Evolutionary conservation across 1,140 invertebrate genomes (phyloP).

Genomic region (Bombus picipes): DNA sequence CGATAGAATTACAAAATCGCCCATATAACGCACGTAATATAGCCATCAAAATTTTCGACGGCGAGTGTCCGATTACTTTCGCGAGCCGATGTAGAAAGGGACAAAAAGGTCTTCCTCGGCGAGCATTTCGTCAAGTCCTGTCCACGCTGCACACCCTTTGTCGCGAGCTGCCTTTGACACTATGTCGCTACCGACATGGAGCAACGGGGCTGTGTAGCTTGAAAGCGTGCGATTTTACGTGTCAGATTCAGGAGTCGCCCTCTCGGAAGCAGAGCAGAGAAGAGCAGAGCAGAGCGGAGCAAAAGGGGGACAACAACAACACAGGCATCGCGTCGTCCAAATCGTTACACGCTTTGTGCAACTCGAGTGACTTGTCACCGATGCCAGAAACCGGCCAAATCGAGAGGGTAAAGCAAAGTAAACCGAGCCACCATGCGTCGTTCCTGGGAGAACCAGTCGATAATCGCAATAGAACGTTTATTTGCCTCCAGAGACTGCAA

Average conservation of each 20-base stretch:
- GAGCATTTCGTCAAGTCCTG: constrained; percentile 49
- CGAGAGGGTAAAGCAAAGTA: constrained; percentile 41
- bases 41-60: too few relatives aligned
- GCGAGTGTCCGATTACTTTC: not conserved
- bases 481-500: constrained; percentile 12
- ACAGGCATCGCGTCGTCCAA: not conserved
- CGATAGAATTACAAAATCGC: too few relatives aligned
- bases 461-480: constrained; percentile 37
- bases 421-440: not conserved
- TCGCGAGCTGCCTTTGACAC: constrained; percentile 53
- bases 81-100: not conserved
- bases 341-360: constrained; percentile 59
- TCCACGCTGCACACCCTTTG: constrained; percentile 46
- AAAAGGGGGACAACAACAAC: not conserved
- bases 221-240: constrained; percentile 59
- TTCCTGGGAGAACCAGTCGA: constrained; percentile 9
- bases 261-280: too few relatives aligned
- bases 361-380: constrained; percentile 55
- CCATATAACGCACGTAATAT: too few relatives aligned
- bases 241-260: constrained; percentile 55
- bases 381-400: constrained; percentile 16
- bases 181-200: not conserved
- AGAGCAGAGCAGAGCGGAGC: too few relatives aligned
- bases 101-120: not conserved
- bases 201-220: not conserved